Evolutionary conservation across 1,140 invertebrate species (phyloP), one percentile per base, ranked within the genome.

Genomic region (Lasaia peninsularis): DNA sequence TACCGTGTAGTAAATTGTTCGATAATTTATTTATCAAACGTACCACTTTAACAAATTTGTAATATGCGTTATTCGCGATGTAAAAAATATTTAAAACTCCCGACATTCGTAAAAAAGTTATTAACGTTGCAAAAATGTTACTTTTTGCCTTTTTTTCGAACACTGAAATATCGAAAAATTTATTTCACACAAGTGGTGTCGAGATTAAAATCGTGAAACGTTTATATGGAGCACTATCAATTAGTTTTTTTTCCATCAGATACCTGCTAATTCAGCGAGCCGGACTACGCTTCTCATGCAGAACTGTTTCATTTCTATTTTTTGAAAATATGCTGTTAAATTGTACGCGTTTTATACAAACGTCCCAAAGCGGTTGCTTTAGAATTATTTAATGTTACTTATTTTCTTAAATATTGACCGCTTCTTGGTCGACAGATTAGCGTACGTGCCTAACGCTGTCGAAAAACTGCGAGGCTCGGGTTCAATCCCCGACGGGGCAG

Each of bases 181-280:
- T 35, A 35, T 35, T 35, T 35, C 34, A 35, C 12, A 35, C 34
- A 35, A 35, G 11, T 35, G n/a, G 34, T 14, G 34, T 12, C 34
- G 34, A 35, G n/a, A 35, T 35, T 35, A 35, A 35, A 35, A 35
- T 35, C 12, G 34, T 35, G 34, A 35, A 35, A 35, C 34, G 34
- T 35, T 35, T 35, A 12, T 35, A 35, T 35, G 34, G 34, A 35
- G 34, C 34, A 35, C 34, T 35, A 40, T 40, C 37, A 40, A 40
- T 40, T 40, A 40, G 37, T 40, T 40, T 40, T n/a, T n/a, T 28
- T 40, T 40, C 37, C 37, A 40, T 40, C 37, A 16, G 37, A 40
- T 40, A 40, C 37, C 37, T 40, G 37, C 37, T 40, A 40, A 40
- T 40, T 40, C 37, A 40, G 37, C 37, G 37, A 40, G 40, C 40